These are phyloP conservation scores for Pipistrellus pipistrellus DNA, from an alignment of 2,797 vertebrate species.

Conservation along the genomic window DNA sequence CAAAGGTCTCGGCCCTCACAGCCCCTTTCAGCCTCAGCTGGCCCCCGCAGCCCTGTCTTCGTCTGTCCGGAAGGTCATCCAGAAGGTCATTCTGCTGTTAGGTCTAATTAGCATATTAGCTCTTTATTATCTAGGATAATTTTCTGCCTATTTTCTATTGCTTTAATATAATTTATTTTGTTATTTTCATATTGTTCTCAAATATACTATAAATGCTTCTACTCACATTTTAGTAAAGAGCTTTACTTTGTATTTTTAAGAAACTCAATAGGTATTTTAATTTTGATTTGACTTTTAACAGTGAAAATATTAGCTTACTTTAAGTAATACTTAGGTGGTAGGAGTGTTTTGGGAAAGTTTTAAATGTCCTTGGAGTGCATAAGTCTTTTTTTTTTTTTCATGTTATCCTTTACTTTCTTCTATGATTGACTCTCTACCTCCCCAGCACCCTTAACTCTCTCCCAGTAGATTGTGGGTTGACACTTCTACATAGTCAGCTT, in stretches of 20 bases:
- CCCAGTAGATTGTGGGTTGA: neutral
- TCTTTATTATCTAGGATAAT: no score
- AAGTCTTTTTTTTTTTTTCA: neutral
- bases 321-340: neutral
- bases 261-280: neutral
- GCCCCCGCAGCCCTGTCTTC: no score
- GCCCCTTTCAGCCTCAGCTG: no score
- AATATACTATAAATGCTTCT: conserved; percentile 5
- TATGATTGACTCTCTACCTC: neutral
- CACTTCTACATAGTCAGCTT: neutral
- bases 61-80: no score
- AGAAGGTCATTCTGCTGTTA: no score
- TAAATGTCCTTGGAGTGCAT: neutral
- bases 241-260: neutral
- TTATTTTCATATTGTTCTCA: neutral
- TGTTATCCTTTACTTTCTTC: neutral
- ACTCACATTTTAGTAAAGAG: neutral
- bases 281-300: conserved; percentile 58
- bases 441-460: neutral
- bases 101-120: no score
- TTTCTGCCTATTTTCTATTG: neutral
- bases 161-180: conserved; percentile 25
- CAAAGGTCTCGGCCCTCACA: no score
- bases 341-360: conserved; percentile 49
- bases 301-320: neutral